Conservation (phyloP, 2,888 invertebrate species). For the Eupeodes luniger region DNA sequence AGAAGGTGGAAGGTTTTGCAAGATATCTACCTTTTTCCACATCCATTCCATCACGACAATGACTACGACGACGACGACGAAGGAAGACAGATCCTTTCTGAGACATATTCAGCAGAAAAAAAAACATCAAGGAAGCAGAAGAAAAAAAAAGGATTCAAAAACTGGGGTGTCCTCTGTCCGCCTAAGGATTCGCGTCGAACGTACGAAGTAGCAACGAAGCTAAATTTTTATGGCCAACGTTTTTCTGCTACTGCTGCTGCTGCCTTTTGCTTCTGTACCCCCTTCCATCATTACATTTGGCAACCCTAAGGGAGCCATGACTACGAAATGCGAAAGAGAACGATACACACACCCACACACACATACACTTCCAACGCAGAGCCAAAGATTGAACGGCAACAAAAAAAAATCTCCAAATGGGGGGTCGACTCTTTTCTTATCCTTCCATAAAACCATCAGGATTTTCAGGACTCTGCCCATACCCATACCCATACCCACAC, state of each 20-base stretch:
- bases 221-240: constrained; percentile 75
- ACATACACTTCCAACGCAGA: neutral
- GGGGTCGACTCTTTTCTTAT: constrained; percentile 59
- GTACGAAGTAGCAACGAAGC: constrained; percentile 60
- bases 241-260: constrained; percentile 43
- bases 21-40: constrained; percentile 70
- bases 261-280: constrained; percentile 11
- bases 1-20: neutral
- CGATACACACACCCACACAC: constrained; percentile 18
- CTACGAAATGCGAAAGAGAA: constrained; percentile 71
- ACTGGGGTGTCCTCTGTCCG: constrained; percentile 66
- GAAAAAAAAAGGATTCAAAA: constrained; percentile 68
- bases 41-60: constrained; percentile 60
- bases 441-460: constrained; percentile 54
- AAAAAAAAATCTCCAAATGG: constrained; percentile 24
- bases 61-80: constrained; percentile 16
- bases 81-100: constrained; percentile 65
- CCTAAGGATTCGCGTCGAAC: constrained; percentile 73
- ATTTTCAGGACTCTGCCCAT: constrained; percentile 25
- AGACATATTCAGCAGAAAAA: constrained; percentile 36
- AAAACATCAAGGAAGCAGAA: constrained; percentile 19
- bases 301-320: constrained; percentile 73
- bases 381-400: constrained; percentile 4
- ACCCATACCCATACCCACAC: too few relatives aligned
- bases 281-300: constrained; percentile 57